phyloP scores from a whole-genome alignment of 1,140 invertebrate genomes.

The Papilio glaucus region DNA sequence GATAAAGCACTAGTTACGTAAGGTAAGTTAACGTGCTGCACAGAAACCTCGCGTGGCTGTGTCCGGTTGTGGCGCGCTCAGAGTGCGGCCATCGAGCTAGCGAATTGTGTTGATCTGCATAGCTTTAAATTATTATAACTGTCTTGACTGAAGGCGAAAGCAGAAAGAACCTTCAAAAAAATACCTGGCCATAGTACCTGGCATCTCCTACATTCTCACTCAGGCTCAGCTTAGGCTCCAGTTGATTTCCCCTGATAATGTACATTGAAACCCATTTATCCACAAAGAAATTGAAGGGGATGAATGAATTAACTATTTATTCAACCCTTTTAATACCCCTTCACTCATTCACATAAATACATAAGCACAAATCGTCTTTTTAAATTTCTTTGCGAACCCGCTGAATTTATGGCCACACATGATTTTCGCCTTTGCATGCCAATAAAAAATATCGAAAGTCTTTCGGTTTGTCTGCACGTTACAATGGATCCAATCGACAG shows the following conservation, averaged over 20 bases:
- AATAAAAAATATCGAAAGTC: slow-evolving; percentile 10
- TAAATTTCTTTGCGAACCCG: background rate
- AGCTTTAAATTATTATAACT: background rate
- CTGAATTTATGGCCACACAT: background rate
- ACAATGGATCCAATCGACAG: background rate
- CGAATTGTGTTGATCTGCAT: background rate
- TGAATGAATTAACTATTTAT: no score
- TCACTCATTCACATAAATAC: no score
- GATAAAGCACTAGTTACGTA: no score
- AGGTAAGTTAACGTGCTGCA: no score
- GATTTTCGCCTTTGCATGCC: background rate
- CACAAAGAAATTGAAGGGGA: no score
- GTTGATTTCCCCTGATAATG: no score
- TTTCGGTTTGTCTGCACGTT: background rate
- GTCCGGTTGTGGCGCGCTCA: slow-evolving; percentile 5
- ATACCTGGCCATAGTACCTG: no score
- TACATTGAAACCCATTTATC: no score
- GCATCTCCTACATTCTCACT: no score
- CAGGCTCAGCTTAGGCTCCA: no score
- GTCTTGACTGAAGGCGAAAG: no score
- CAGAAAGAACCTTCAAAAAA: background rate
- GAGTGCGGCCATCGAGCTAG: background rate
- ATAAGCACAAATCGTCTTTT: background rate
- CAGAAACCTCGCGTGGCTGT: background rate
- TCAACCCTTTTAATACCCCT: no score